Evolutionary conservation across 2,113 vertebrate species (phyloP).

Genomic region (Embiotoca jacksoni): DNA sequence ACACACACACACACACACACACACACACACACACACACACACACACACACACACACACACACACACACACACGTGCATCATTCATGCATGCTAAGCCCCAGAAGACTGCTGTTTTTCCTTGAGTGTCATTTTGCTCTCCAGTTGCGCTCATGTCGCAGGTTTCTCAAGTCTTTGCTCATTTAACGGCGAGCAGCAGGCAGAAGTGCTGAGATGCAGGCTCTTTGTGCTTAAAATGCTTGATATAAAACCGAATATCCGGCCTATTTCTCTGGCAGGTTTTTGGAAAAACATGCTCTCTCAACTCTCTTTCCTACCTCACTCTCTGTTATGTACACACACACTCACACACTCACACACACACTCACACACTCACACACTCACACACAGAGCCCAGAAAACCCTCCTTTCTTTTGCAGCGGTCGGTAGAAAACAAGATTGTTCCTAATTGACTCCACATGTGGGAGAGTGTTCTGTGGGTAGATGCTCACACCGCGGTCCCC

Average conservation of each 20-base stretch:
- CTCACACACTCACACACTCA: constrained; percentile 14
- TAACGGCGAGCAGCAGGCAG: constrained; percentile 51
- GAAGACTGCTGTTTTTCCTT: constrained; percentile 40
- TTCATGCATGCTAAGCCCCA: constrained; percentile 41
- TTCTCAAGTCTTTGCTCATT: constrained; percentile 62
- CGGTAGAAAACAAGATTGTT: constrained; percentile 89
- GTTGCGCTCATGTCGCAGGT: constrained; percentile 35
- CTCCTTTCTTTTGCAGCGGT: constrained; percentile 84
- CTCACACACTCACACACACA: constrained; percentile 15
- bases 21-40: constrained; percentile 14
- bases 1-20: constrained; percentile 4
- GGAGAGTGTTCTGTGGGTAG: constrained; percentile 86
- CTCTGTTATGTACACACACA: constrained; percentile 36
- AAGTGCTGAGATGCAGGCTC: constrained; percentile 51
- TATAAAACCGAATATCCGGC: constrained; percentile 73
- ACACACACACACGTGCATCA: constrained; percentile 42
- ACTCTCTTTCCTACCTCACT: constrained; percentile 57
- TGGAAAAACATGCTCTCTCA: constrained; percentile 65
- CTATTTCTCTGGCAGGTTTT: constrained; percentile 68
- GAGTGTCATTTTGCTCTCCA: constrained; percentile 42
- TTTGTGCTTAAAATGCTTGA: constrained; percentile 63
- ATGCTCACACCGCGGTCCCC: constrained; percentile 77
- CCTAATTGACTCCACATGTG: constrained; percentile 89
- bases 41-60: not conserved
- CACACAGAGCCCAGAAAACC: constrained; percentile 70